Percentiles rank a stretch among this genome's conserved stretches.
These are phyloP conservation scores for Gorsachius magnificus DNA, from an alignment of 2,797 vertebrate genomes.

Conservation along the genomic window DNA sequence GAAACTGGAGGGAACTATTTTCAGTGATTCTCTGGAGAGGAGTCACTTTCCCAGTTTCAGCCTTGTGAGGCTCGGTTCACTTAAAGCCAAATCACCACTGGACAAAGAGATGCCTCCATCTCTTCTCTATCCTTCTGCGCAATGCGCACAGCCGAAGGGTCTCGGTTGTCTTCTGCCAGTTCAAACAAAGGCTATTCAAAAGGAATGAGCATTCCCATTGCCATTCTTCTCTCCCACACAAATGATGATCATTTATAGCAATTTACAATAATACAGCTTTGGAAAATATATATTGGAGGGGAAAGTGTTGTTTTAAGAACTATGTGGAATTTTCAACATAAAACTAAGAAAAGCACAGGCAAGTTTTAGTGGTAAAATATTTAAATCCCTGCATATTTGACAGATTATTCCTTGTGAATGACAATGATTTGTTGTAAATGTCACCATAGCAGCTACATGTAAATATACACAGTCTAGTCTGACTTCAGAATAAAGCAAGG, in stretches of 20 bases:
- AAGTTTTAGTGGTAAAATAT: conserved; percentile 41
- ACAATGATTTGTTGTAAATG: conserved; percentile 28
- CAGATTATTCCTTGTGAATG: conserved; percentile 39
- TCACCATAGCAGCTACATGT: conserved; percentile 27
- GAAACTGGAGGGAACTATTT: background rate
- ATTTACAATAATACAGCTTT: conserved; percentile 41
- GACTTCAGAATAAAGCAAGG: background rate
- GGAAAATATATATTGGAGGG: conserved; percentile 58
- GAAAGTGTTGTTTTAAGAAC: conserved; percentile 59
- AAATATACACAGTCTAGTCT: conserved; percentile 3
- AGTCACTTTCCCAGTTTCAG: background rate
- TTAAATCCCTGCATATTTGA: conserved; percentile 47
- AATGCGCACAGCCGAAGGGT: background rate
- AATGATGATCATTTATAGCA: conserved; percentile 13
- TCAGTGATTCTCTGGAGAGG: background rate
- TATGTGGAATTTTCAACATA: conserved; percentile 9
- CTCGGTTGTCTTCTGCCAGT: background rate
- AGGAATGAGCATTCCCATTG: background rate
- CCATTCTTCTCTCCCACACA: background rate
- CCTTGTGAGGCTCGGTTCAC: background rate
- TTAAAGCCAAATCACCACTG: background rate
- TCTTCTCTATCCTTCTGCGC: background rate
- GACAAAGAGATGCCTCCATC: background rate
- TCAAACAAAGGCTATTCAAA: conserved; percentile 4
- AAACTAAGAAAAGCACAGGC: conserved; percentile 18